These are phyloP conservation scores for Girardia tigrina DNA, from an alignment of 2,888 invertebrate genomes.

Conservation along the genomic window DNA sequence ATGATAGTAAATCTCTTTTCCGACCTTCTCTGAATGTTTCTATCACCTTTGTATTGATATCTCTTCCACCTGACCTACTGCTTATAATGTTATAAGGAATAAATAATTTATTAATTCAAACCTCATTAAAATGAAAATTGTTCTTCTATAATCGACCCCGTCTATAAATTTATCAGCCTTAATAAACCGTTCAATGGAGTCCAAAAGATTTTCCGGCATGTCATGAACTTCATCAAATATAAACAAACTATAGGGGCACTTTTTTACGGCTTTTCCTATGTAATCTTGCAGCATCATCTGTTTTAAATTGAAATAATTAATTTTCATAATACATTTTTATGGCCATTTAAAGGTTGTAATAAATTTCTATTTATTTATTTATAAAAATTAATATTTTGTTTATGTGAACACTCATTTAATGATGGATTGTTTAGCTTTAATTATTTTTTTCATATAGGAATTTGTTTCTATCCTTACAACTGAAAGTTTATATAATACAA, in stretches of 20 bases:
- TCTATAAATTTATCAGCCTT: constrained; percentile 66
- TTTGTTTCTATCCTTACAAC: too few species aligned
- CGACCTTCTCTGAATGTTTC: neutral
- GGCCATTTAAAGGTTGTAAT: too few species aligned
- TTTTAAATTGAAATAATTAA: too few species aligned
- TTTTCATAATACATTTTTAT: too few species aligned
- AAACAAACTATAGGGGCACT: constrained; percentile 68
- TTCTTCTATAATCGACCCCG: constrained; percentile 62
- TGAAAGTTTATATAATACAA: too few species aligned
- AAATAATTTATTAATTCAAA: constrained; percentile 40
- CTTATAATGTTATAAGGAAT: too few species aligned
- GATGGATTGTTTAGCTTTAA: too few species aligned
- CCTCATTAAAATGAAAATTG: constrained; percentile 73
- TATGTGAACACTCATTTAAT: too few species aligned
- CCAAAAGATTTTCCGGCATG: constrained; percentile 68
- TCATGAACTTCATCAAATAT: constrained; percentile 94
- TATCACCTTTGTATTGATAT: neutral
- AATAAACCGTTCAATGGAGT: constrained; percentile 70
- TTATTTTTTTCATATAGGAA: too few species aligned
- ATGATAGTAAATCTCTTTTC: neutral
- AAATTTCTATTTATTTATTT: too few species aligned
- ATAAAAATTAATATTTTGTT: too few species aligned
- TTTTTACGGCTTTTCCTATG: constrained; percentile 56
- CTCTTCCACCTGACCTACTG: constrained; percentile 39
- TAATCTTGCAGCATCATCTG: constrained; percentile 50